These are phyloP conservation scores for Augochlora pura DNA, from an alignment of 1,140 invertebrate genomes.

Conservation along the genomic window DNA sequence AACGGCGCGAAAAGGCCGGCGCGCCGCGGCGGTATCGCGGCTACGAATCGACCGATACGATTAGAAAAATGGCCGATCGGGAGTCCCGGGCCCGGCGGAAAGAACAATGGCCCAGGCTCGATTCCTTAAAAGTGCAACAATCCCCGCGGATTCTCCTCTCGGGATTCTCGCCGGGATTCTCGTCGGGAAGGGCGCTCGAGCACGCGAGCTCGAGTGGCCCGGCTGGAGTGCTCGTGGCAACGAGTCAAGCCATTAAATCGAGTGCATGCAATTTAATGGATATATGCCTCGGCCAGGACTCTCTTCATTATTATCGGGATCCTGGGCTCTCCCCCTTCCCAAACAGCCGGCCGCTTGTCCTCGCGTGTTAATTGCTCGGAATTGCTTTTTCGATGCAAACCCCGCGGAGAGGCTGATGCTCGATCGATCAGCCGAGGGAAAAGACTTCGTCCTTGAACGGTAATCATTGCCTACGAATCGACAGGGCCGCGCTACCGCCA, in stretches of 20 bases:
- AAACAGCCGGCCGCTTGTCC: conserved; percentile 7
- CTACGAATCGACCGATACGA: too few species aligned
- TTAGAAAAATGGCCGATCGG: background rate
- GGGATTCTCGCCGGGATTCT: too few species aligned
- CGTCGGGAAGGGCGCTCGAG: conserved; percentile 13
- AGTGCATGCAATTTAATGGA: conserved; percentile 50
- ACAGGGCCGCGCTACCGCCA: too few species aligned
- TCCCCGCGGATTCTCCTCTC: background rate
- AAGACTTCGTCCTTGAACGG: background rate
- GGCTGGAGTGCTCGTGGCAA: conserved; percentile 12
- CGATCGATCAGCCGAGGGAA: background rate
- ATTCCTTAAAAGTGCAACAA: conserved; percentile 21
- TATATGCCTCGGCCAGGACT: conserved; percentile 28
- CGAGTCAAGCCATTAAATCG: conserved; percentile 45
- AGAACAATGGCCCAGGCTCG: background rate
- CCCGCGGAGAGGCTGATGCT: too few species aligned
- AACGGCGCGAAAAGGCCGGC: too few species aligned
- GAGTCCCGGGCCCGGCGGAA: too few species aligned
- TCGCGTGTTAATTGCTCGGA: conserved; percentile 36
- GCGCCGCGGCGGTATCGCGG: too few species aligned
- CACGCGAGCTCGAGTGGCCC: conserved; percentile 31
- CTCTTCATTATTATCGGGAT: conserved; percentile 34
- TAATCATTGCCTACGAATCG: background rate
- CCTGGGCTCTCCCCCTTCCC: conserved; percentile 2
- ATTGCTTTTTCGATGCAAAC: background rate